Evolutionary conservation across 53 echinoderm and acorn worm genomes (phyloP).

Genomic region (Pentamera pediparva): DNA sequence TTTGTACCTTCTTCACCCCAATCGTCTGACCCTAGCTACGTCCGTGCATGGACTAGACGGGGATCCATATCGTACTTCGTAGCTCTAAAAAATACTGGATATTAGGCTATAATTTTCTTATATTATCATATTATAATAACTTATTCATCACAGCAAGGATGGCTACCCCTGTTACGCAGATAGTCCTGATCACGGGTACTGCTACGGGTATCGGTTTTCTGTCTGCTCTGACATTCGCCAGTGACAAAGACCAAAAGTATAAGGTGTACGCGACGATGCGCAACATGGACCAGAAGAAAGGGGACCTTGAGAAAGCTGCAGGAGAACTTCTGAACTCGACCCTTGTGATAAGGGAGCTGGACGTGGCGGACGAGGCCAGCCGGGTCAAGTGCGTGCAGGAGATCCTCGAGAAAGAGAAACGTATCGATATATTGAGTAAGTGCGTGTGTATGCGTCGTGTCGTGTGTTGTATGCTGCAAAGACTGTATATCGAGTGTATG

Average conservation of each 20-base stretch:
- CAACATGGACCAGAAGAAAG: slow-evolving; percentile 12
- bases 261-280: slow-evolving; percentile 23
- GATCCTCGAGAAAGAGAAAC: slow-evolving; percentile 14
- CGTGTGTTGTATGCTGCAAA: too few species aligned
- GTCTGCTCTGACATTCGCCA: slow-evolving; percentile 6
- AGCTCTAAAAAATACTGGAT: too few species aligned
- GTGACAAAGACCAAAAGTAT: not conserved
- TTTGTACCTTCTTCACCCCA: too few species aligned
- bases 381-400: not conserved
- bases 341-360: slow-evolving; percentile 10
- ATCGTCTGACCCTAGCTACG: too few species aligned
- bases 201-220: slow-evolving; percentile 9
- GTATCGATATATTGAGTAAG: slow-evolving; percentile 14
- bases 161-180: not conserved
- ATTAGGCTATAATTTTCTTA: too few species aligned
- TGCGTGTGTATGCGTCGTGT: too few species aligned
- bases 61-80: too few species aligned
- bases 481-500: too few species aligned
- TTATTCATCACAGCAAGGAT: too few species aligned
- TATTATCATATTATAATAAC: too few species aligned
- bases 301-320: slow-evolving; percentile 14
- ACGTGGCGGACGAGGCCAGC: not conserved
- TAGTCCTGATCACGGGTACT: slow-evolving; percentile 11
- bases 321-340: not conserved
- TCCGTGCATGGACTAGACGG: too few species aligned